Evolutionary conservation across 2,888 invertebrate species (phyloP).

Genomic region (Eubasilissa splendida): DNA sequence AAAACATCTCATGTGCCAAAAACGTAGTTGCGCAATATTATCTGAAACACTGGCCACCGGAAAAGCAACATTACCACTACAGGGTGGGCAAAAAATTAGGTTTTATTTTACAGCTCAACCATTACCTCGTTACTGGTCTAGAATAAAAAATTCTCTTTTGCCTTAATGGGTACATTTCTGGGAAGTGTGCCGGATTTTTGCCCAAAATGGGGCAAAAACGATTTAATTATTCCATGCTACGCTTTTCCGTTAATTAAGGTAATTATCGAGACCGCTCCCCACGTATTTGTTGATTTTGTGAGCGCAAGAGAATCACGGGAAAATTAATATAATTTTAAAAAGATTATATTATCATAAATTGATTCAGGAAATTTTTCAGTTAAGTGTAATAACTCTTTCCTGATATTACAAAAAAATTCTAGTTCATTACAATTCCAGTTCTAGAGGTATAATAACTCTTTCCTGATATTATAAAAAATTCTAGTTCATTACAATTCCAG

Average conservation of each 20-base stretch:
- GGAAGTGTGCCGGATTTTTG: background rate
- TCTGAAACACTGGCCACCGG: background rate
- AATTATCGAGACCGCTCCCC: slow-evolving; percentile 7
- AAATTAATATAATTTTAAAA: no score
- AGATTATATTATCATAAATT: no score
- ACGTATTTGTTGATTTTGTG: background rate
- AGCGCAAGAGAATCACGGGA: background rate
- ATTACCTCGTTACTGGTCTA: slow-evolving; percentile 51
- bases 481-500: no score
- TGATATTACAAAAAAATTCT: no score
- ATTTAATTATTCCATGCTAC: slow-evolving; percentile 26
- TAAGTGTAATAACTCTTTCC: no score
- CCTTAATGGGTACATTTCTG: slow-evolving; percentile 25
- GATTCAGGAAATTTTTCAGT: no score
- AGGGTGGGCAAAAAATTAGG: slow-evolving; percentile 31
- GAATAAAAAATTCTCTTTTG: slow-evolving; percentile 40
- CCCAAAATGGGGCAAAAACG: slow-evolving; percentile 10
- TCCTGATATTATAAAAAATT: no score
- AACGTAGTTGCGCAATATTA: background rate
- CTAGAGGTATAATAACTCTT: no score
- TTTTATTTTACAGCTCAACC: slow-evolving; percentile 54
- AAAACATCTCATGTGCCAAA: background rate
- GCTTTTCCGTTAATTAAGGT: slow-evolving; percentile 11
- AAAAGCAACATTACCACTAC: background rate
- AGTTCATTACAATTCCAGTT: no score